Conservation (phyloP, 2,888 invertebrate species). For the Theodoxus fluviatilis region DNA sequence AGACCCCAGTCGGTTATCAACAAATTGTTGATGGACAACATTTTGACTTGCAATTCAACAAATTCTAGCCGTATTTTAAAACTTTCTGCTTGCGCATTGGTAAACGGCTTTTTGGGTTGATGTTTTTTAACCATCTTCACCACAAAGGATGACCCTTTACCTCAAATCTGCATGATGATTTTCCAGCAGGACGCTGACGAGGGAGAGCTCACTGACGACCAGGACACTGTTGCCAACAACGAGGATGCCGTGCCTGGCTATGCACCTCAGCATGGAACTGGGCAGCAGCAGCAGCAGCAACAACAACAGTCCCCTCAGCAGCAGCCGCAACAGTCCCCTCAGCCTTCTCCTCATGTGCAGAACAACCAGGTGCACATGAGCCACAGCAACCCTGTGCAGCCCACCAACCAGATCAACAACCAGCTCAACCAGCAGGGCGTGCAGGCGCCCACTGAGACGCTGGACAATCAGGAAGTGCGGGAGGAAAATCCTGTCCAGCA, state of each 20-base stretch:
- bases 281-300: constrained; percentile 30
- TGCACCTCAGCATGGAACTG: constrained; percentile 38
- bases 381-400: constrained; percentile 28
- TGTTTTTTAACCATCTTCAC: too few species aligned
- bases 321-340: constrained; percentile 2
- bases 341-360: constrained; percentile 34
- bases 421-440: constrained; percentile 42
- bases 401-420: constrained; percentile 53
- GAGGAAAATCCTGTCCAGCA: constrained; percentile 8
- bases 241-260: constrained; percentile 59
- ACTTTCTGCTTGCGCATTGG: too few species aligned
- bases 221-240: constrained; percentile 35
- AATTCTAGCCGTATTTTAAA: too few species aligned
- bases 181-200: constrained; percentile 50
- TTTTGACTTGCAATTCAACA: too few species aligned
- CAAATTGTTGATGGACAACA: too few species aligned
- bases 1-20: too few species aligned
- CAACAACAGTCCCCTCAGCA: constrained; percentile 29
- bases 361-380: constrained; percentile 49
- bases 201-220: constrained; percentile 49
- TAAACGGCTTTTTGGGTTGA: too few species aligned
- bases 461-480: constrained; percentile 10
- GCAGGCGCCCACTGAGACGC: constrained; percentile 3
- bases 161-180: too few species aligned
- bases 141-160: too few species aligned